These are phyloP conservation scores for Hetaerina titia DNA, from an alignment of 2,888 invertebrate species.

Conservation along the genomic window DNA sequence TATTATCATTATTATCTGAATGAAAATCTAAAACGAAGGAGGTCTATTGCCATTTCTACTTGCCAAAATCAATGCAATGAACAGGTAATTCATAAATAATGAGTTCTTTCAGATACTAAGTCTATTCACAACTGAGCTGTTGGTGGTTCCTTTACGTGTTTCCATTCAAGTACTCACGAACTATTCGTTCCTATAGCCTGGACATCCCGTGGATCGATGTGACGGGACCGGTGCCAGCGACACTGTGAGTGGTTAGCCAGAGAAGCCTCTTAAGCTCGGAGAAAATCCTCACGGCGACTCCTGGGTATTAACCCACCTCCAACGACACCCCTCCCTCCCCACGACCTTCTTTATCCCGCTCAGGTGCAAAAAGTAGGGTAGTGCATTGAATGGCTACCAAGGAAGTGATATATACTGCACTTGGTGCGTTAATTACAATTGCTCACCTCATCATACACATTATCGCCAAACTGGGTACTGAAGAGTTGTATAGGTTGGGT, in stretches of 20 bases:
- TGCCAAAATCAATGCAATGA: too few relatives aligned
- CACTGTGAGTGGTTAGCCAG: constrained; percentile 51
- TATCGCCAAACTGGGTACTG: too few relatives aligned
- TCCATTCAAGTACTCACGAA: background rate
- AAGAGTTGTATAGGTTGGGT: too few relatives aligned
- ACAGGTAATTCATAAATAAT: too few relatives aligned
- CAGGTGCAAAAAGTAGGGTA: constrained; percentile 6
- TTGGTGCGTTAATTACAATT: background rate
- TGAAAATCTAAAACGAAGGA: too few relatives aligned
- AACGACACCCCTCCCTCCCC: background rate
- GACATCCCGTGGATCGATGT: constrained; percentile 13
- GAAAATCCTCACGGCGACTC: constrained; percentile 48
- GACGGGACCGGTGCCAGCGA: constrained; percentile 59
- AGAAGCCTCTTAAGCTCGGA: constrained; percentile 56
- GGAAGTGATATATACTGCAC: background rate
- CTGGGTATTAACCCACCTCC: constrained; percentile 32
- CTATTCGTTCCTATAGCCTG: background rate
- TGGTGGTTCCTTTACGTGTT: background rate
- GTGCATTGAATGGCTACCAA: background rate
- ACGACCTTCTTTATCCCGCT: background rate
- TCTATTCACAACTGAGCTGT: too few relatives aligned
- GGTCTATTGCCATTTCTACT: too few relatives aligned
- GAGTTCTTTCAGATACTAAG: too few relatives aligned
- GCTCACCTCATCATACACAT: too few relatives aligned
- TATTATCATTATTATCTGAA: too few relatives aligned